A percentile compares a stretch with the other conserved stretches of the same genome.
Conservation (phyloP, 2,113 vertebrate species). For the Xyliphius kryptos region DNA sequence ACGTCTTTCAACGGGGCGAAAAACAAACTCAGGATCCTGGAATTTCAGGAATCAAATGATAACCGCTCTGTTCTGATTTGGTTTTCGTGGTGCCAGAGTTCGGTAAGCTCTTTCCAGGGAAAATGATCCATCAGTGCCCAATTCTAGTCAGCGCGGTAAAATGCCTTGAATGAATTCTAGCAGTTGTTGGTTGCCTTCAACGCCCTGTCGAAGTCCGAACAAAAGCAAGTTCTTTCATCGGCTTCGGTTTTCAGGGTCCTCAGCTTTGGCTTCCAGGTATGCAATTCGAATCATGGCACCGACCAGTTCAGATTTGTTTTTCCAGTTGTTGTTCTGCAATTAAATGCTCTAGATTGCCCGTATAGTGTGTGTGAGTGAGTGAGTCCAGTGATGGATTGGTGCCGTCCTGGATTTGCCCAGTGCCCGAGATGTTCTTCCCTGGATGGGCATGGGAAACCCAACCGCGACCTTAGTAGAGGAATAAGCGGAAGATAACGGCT, state of each 20-base stretch:
- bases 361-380: too few species aligned
- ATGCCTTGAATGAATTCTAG: background rate
- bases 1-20: background rate
- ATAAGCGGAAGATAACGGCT: too few species aligned
- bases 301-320: background rate
- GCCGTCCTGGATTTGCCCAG: too few species aligned
- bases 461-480: too few species aligned
- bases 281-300: background rate
- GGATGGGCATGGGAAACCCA: too few species aligned
- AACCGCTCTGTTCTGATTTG: conserved; percentile 3
- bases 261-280: background rate
- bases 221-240: background rate
- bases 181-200: background rate
- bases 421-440: too few species aligned
- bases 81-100: background rate
- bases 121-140: background rate
- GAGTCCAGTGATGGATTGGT: too few species aligned
- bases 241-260: background rate
- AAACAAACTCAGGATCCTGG: conserved; percentile 14
- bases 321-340: background rate
- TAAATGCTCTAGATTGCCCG: too few species aligned
- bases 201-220: background rate
- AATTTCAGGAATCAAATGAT: conserved; percentile 14
- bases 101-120: conserved; percentile 2
- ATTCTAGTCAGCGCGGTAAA: background rate